Percentiles rank a stretch among this genome's conserved stretches.
These are phyloP conservation scores for Hexactinellida sp. DNA, from an alignment of 37 sponge, comb jelly and placozoan genomes.

Conservation along the genomic window DNA sequence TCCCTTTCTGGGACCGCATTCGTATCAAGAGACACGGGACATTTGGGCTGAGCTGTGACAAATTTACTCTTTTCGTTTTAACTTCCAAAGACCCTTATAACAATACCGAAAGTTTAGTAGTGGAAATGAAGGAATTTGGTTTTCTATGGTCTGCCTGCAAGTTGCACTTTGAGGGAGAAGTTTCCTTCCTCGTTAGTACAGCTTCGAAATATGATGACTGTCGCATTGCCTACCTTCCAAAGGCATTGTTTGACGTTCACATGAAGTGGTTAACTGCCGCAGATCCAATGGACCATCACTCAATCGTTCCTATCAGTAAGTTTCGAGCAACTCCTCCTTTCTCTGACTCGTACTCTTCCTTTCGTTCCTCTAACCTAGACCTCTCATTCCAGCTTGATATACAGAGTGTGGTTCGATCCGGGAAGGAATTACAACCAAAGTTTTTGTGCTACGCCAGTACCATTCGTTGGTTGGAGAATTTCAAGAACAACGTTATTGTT, in stretches of 20 bases:
- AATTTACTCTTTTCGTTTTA: slow-evolving; percentile 26
- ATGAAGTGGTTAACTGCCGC: neutral
- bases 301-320: neutral
- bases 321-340: neutral
- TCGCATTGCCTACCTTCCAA: slow-evolving; percentile 45
- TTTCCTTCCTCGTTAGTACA: slow-evolving; percentile 56
- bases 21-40: slow-evolving; percentile 61
- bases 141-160: slow-evolving; percentile 16
- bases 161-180: slow-evolving; percentile 38
- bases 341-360: neutral
- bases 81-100: slow-evolving; percentile 78
- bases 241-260: neutral
- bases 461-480: slow-evolving; percentile 69
- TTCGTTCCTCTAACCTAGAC: neutral
- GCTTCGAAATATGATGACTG: slow-evolving; percentile 87
- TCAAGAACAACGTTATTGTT: slow-evolving; percentile 28
- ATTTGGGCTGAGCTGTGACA: slow-evolving; percentile 29
- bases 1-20: slow-evolving; percentile 86
- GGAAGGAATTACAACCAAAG: slow-evolving; percentile 2
- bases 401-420: neutral
- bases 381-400: neutral
- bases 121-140: slow-evolving; percentile 24
- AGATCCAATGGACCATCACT: neutral
- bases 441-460: slow-evolving; percentile 69
- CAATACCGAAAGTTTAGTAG: slow-evolving; percentile 52